A percentile compares a stretch with the other conserved stretches of the same genome.
Conservation (phyloP, 2,888 invertebrate genomes). For the Tanaodytes sp. region DNA sequence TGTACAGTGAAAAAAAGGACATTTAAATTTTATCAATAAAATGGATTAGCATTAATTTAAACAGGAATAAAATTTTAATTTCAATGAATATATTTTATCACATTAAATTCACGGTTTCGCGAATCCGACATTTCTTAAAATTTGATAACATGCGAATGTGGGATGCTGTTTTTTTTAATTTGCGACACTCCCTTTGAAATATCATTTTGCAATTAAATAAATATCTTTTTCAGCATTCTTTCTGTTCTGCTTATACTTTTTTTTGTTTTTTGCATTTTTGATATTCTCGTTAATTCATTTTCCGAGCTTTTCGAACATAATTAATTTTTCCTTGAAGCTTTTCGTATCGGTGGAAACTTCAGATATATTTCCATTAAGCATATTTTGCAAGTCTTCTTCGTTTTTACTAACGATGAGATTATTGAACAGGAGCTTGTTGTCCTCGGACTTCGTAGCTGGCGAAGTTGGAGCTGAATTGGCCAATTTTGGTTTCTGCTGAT, state of each 20-base stretch:
- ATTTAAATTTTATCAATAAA: conserved; percentile 4
- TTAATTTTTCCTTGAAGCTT: conserved; percentile 71
- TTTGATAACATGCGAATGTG: too few relatives aligned
- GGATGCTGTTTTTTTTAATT: too few relatives aligned
- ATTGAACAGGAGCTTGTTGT: conserved; percentile 67
- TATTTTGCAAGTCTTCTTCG: conserved; percentile 71
- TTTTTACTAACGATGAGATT: conserved; percentile 67
- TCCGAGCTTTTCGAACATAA: conserved; percentile 71
- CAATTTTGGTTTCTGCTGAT: conserved; percentile 61
- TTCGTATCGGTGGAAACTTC: conserved; percentile 71
- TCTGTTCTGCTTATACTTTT: too few relatives aligned
- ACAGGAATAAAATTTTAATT: conserved; percentile 15
- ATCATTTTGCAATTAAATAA: too few relatives aligned
- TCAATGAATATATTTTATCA: conserved; percentile 33
- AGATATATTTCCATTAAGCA: conserved; percentile 72
- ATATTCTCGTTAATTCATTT: conserved; percentile 56
- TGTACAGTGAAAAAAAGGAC: conserved; percentile 31
- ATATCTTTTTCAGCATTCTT: too few relatives aligned
- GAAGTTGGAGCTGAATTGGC: conserved; percentile 64
- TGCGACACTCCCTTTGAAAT: too few relatives aligned
- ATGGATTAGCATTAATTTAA: conserved; percentile 13
- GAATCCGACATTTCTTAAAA: conserved; percentile 6
- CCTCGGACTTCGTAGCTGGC: conserved; percentile 66
- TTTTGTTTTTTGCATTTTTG: background rate
- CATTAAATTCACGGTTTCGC: conserved; percentile 24